Base-by-base conservation (phyloP, 2,888 invertebrate genomes). In the Drosophila ezoana region DNA sequence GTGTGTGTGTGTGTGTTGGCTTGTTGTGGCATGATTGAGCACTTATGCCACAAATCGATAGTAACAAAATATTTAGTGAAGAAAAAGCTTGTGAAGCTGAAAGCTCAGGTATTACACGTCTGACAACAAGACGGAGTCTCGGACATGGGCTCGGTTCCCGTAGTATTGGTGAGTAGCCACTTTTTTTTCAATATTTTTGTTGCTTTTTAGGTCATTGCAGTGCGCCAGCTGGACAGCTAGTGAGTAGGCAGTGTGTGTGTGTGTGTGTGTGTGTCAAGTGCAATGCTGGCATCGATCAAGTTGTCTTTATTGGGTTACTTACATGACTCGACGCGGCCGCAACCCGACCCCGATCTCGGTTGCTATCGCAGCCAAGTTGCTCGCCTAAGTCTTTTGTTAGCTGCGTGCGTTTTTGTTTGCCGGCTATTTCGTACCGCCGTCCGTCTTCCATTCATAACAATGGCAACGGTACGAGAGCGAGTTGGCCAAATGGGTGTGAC, bases 361-460 rank as follows among this genome's bases (percentile, higher is more conserved):
- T 23, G 20, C 60, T 43, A 57, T 61, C 73, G 60, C 58, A 66
- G 33, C 63, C 72, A 68, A 80, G 84, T 88, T 84, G 63, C 82
- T 87, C 80, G 80, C 83, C 62, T 72, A 76, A 88, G 81, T 89
- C 89, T 90, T 90, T 87, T 81, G 86, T 82, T 82, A 70, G 41
- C 56, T 58, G 43, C 38, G 48, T 45, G 28, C 6, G 28, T 28
- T 28, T 28, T 49, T 58, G 44, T 52, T 45, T 58, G 58, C 38
- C 47, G 23, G 52, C 59, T 57, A 23, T 51, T 47, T 53, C 45
- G 32, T 61, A 32, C 51, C n/a, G 38, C 23, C 48, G 54, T 59
- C 45, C 53, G 62, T 70, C 62, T 65, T 71, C 58, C 81, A 84
- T 86, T 89, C 81, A 83, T 58, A 81, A 79, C 81, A 78, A 84